Evolutionary conservation across 2,797 vertebrate genomes (phyloP).

Genomic region (Pseudochirops cupreus): DNA sequence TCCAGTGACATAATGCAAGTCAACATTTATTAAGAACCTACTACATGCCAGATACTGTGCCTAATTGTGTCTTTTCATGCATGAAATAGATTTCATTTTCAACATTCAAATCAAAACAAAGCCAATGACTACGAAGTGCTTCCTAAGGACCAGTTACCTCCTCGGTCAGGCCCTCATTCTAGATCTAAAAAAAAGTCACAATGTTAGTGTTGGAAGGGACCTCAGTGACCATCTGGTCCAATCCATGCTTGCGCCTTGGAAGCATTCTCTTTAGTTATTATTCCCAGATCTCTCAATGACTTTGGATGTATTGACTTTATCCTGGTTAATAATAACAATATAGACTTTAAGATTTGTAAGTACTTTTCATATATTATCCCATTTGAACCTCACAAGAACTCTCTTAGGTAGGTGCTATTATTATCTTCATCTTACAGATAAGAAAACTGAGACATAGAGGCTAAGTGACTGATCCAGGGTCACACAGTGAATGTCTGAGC

Average conservation of each 20-base stretch:
- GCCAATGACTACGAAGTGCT: neutral
- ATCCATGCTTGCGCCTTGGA: neutral
- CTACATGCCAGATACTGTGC: no score
- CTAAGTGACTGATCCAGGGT: neutral
- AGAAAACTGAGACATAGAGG: neutral
- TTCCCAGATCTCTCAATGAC: neutral
- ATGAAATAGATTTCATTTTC: neutral
- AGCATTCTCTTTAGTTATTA: no score
- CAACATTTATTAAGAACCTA: no score
- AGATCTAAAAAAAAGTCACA: neutral
- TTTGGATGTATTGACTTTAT: neutral
- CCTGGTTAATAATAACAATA: neutral
- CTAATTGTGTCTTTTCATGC: no score
- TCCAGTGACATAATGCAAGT: no score
- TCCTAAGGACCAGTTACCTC: neutral
- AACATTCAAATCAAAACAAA: neutral
- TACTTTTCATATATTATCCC: neutral
- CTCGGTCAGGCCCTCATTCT: neutral
- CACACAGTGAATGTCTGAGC: neutral
- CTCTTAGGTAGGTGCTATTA: neutral
- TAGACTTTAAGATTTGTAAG: neutral
- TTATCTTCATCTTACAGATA: neutral
- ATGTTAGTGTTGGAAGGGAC: neutral
- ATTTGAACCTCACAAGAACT: neutral
- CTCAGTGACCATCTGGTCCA: neutral